Base-by-base conservation (phyloP, 2,888 invertebrate genomes). In the Amiota minor region DNA sequence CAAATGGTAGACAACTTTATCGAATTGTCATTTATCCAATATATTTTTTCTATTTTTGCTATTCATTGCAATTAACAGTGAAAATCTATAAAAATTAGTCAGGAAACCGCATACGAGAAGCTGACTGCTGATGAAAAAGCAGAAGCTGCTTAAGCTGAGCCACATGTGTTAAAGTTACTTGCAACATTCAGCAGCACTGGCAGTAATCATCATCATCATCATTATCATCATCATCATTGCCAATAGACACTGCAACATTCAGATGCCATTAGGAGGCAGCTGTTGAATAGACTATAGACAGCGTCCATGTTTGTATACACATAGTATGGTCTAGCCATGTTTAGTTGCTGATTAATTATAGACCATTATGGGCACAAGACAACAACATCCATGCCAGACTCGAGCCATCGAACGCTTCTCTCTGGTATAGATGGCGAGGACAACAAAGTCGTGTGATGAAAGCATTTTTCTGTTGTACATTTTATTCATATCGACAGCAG, bases 391-490 rank as follows among this genome's bases (percentile, higher is more conserved):
- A 65, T 61, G 61, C 18, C 68, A 50, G 18, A 20, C 73, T 35
- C 35, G 35, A 35, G 35, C 35, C 35, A 35, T 35, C 35, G 35
- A 35, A 35, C 35, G 35, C 35, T 35, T 35, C 35, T 35, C 35
- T 35, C 35, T 35, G 35, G 35, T 35, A 35, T 35, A 35, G 35
- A 35, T 35, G 35, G 35, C 35, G 35, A 35, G 35, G 35, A 35
- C 35, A 35, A 65, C 65, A 16, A 16, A 9, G n/a, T 47, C 16
- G 67, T 12, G 72, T 76, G 76, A 76, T 84, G 84, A 84, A 84
- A 84, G 82, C 84, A 81, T 84, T 84, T 84, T 79, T 76, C 84
- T 85, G 86, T 80, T 81, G 80, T 73, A 79, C 82, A 79, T 83
- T 82, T 85, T 82, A 82, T 78, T 79, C 86, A 77, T 80, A 85